Conservation (phyloP, 1,140 invertebrate species). For the Vollenhovia emeryi region DNA sequence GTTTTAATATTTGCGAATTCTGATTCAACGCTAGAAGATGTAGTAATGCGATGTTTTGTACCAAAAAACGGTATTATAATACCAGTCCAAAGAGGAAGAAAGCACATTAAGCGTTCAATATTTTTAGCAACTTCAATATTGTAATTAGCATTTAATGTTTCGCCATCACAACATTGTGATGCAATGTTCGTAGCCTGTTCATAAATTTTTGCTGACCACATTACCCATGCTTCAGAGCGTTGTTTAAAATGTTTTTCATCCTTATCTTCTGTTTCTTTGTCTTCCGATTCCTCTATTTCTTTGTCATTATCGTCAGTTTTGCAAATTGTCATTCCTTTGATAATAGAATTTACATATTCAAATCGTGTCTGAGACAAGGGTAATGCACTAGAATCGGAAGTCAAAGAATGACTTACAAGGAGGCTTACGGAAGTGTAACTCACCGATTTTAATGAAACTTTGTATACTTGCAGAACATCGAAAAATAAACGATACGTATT, state of each 20-base stretch:
- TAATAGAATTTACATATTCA: not conserved
- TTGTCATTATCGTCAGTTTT: not conserved
- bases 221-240: not conserved
- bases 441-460: no score
- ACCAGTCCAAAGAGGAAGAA: not conserved
- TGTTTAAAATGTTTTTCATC: not conserved
- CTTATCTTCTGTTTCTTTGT: not conserved
- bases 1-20: not conserved
- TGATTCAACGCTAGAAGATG: not conserved
- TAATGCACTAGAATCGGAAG: not conserved
- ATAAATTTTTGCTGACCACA: not conserved
- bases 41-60: not conserved
- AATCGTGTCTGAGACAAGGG: not conserved
- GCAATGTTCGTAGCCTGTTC: not conserved
- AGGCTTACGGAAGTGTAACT: no score
- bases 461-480: no score
- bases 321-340: not conserved
- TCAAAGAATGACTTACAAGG: not conserved
- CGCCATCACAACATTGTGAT: not conserved
- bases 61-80: not conserved
- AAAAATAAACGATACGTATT: no score
- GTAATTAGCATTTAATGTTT: conserved; percentile 5
- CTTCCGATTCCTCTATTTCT: no score
- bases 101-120: not conserved
- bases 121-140: not conserved